phyloP scores from a whole-genome alignment of 2,888 invertebrate genomes.

The Exephanes ischioxanthus region DNA sequence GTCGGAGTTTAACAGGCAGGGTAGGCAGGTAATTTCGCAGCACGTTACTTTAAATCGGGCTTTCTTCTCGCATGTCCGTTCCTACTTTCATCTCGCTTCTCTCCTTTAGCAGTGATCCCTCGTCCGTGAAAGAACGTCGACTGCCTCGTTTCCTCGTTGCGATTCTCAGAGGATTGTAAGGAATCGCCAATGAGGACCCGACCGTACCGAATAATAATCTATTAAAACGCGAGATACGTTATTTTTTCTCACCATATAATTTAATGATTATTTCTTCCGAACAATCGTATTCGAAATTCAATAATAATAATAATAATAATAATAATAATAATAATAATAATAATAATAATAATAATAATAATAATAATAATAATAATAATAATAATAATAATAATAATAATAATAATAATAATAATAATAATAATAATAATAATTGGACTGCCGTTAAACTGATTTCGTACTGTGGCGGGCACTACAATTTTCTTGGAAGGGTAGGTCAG shows the following conservation, averaged over 20 bases:
- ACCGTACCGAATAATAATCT: not conserved
- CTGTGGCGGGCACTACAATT: not conserved
- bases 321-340: not conserved
- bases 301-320: not conserved
- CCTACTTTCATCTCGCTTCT: conserved; percentile 32
- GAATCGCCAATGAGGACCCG: not conserved
- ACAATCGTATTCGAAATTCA: not conserved
- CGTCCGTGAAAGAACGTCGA: conserved; percentile 17
- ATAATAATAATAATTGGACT: not conserved
- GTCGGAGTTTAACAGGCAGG: conserved; percentile 40
- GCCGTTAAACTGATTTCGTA: too few species aligned
- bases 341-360: not conserved
- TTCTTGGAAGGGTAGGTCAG: not conserved
- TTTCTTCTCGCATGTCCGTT: conserved; percentile 19
- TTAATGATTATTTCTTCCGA: not conserved
- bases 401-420: not conserved
- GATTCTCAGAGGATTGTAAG: conserved; percentile 10
- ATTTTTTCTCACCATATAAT: not conserved
- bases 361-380: not conserved
- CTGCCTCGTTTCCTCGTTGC: conserved; percentile 11
- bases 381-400: not conserved
- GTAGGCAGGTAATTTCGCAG: conserved; percentile 49
- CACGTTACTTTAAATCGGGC: conserved; percentile 29
- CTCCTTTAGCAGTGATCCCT: conserved; percentile 31
- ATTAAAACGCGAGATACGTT: not conserved